Conservation (phyloP, 2,797 vertebrate species). For the Furcifer pardalis region DNA sequence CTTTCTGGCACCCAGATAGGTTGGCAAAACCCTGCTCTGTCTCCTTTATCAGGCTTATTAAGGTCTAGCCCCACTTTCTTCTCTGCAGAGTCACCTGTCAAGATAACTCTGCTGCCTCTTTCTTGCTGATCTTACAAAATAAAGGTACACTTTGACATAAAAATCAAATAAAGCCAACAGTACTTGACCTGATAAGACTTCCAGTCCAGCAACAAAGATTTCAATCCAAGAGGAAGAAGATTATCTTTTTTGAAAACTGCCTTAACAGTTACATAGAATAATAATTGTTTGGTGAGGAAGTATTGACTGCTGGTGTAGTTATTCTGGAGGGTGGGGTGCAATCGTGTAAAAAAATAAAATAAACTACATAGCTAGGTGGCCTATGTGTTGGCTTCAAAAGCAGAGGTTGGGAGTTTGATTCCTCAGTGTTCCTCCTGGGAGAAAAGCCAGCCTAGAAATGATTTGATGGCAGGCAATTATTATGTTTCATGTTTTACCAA, state of each 20-base stretch:
- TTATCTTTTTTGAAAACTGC: background rate
- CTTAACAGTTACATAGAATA: no score
- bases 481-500: no score
- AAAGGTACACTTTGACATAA: background rate
- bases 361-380: no score
- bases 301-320: background rate
- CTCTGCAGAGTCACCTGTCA: conserved; percentile 17
- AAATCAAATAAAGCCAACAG: conserved; percentile 30
- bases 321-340: background rate
- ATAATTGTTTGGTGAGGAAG: background rate
- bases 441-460: no score
- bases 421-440: no score
- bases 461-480: no score
- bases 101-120: conserved; percentile 40
- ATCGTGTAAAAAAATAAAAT: no score
- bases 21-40: conserved; percentile 23
- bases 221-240: background rate
- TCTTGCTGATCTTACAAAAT: conserved; percentile 24
- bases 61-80: conserved; percentile 13
- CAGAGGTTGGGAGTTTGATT: no score
- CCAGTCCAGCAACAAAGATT: background rate
- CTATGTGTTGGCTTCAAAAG: no score
- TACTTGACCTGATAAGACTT: background rate
- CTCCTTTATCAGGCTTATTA: conserved; percentile 53
- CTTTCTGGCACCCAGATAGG: conserved; percentile 3